Evolutionary conservation across 2,797 vertebrate species (phyloP).

Genomic region (Salmo trutta): DNA sequence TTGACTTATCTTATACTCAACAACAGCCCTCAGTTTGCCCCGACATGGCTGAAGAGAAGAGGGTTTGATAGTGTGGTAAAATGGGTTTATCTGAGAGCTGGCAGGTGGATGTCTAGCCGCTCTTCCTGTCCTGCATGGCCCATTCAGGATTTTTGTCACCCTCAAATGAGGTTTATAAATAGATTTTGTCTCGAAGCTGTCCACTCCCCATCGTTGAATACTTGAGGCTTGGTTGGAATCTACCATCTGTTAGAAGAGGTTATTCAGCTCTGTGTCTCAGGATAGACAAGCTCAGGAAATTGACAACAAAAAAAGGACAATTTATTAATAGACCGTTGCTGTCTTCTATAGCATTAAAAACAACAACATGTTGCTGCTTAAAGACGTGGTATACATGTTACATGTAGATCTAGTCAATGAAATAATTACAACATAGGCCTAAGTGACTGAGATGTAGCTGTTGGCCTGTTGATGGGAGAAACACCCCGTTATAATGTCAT

Average conservation of each 20-base stretch:
- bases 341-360: too few relatives aligned
- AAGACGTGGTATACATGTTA: too few relatives aligned
- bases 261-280: slow-evolving; percentile 27
- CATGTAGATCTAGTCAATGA: too few relatives aligned
- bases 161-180: slow-evolving; percentile 72
- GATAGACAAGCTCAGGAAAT: slow-evolving; percentile 12
- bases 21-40: slow-evolving; percentile 17
- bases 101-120: slow-evolving; percentile 55
- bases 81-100: slow-evolving; percentile 53
- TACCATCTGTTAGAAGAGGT: slow-evolving; percentile 59
- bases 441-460: too few relatives aligned
- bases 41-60: slow-evolving; percentile 30
- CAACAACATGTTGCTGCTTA: too few relatives aligned
- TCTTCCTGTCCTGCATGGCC: slow-evolving; percentile 32
- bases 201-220: slow-evolving; percentile 48
- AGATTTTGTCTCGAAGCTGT: slow-evolving; percentile 56
- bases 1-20: slow-evolving; percentile 21
- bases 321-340: neutral
- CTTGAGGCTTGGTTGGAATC: slow-evolving; percentile 55
- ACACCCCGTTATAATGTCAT: too few relatives aligned
- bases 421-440: too few relatives aligned
- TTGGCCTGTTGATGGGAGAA: too few relatives aligned
- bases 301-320: neutral
- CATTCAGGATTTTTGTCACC: slow-evolving; percentile 38
- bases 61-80: slow-evolving; percentile 45